Base-by-base conservation (phyloP, 1,140 invertebrate genomes). In the Potamilus streckersoni region DNA sequence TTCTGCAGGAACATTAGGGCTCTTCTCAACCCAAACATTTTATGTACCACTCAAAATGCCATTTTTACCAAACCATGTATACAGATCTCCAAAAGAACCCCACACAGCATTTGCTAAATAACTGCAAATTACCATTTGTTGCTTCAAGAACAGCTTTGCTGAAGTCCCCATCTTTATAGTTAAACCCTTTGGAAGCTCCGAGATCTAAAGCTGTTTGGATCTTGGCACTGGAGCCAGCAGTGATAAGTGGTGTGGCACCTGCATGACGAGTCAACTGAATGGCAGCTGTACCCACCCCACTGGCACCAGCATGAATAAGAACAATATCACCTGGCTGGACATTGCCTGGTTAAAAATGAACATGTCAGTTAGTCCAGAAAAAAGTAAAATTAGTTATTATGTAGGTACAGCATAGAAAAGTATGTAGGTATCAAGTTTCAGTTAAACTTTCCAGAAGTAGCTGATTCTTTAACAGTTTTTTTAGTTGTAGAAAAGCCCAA, bases 221-320 rank as follows among this genome's bases (percentile, higher is more conserved):
- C 72, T 90, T 89, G 27, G 80, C 78, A 17, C 80, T n/a, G n/a
- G 83, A 81, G 14, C 89, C 89, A 58, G 88, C 89, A n/a, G 88
- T 89, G 2, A 87, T 81, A 63, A 87, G 79, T 2, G 85, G 69
- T 27, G 62, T 73, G 27, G 82, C 85, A 5, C 83, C 78, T 19
- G 83, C 84, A 56, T 83, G 74, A n/a, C 82, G 73, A 59, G 79
- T 79, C 27, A 90, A 71, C 83, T 90, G 89, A 56, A 85, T 77
- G 13, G 88, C 86, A 31, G 89, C 88, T 16, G 87, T 88, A n/a
- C 88, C 89, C 3, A 90, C 88, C 2, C 89, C 89, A 82, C 89
- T 90, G 17, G 81, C 89, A 16, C 88, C 89, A 69, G 87, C 89
- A 76, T 90, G 89, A 38, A 90, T 86, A 27, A 90, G 77, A 4